Evolutionary conservation across 1,140 invertebrate species (phyloP).

Genomic region (Berghia stephanieae): DNA sequence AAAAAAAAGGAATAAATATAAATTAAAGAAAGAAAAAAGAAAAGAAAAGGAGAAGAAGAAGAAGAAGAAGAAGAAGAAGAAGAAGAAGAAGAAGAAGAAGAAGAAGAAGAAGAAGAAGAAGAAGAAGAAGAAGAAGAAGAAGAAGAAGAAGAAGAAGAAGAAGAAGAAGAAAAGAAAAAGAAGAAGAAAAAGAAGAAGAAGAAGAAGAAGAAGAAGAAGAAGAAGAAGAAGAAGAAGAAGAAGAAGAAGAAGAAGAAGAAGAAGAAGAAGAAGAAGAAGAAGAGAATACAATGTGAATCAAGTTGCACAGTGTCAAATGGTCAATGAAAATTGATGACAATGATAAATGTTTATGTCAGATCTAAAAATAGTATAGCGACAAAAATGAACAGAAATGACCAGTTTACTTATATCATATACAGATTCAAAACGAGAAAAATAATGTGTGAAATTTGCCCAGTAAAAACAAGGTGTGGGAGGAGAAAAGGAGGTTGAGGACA

Average conservation of each 20-base stretch:
- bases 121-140: neutral
- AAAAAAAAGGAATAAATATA: neutral
- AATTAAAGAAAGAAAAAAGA: neutral
- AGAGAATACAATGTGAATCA: constrained; percentile 3
- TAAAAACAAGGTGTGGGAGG: no score
- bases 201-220: neutral
- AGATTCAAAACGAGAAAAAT: no score
- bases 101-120: neutral
- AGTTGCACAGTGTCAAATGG: no score
- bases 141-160: neutral
- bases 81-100: constrained; percentile 8
- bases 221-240: neutral
- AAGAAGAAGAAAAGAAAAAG: neutral
- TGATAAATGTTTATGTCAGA: no score
- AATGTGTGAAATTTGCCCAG: no score
- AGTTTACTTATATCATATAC: no score
- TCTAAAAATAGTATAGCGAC: no score
- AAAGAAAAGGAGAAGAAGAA: no score
- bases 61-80: constrained; percentile 18
- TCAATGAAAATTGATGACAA: no score
- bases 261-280: neutral
- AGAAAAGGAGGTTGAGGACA: no score
- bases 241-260: neutral
- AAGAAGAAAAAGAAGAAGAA: neutral
- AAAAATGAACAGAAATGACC: no score